Percentiles rank a stretch among this genome's conserved stretches.
phyloP scores from a whole-genome alignment of 92 coral and sea anemone genomes.

The Porites rus region DNA sequence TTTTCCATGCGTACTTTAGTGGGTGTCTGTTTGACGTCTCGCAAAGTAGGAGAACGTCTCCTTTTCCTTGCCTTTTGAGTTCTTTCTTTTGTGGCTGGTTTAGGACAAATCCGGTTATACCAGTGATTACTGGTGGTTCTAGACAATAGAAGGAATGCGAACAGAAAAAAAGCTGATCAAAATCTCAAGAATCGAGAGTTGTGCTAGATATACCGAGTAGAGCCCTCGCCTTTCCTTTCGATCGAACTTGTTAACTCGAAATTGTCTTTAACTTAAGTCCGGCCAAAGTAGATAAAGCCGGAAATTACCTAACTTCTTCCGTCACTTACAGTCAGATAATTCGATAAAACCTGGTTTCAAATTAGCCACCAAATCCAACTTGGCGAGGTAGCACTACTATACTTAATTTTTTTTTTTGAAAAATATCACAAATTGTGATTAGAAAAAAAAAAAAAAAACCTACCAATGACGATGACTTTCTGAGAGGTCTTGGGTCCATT shows the following conservation, averaged over 20 bases:
- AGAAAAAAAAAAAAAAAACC: not conserved
- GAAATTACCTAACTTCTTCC: too few relatives aligned
- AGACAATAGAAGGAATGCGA: not conserved
- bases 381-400: not conserved
- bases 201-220: too few relatives aligned
- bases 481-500: constrained; percentile 17
- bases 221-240: too few relatives aligned
- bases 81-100: not conserved
- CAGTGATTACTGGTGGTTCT: constrained; percentile 26
- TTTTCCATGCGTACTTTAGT: constrained; percentile 28
- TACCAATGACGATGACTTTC: constrained; percentile 31
- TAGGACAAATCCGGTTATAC: constrained; percentile 1
- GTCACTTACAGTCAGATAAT: too few relatives aligned
- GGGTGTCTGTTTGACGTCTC: constrained; percentile 36
- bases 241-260: too few relatives aligned
- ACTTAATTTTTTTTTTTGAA: not conserved
- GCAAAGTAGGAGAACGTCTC: constrained; percentile 14
- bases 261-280: too few relatives aligned
- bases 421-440: not conserved
- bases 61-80: not conserved
- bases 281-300: too few relatives aligned
- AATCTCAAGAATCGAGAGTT: too few relatives aligned
- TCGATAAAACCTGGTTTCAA: too few relatives aligned
- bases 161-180: not conserved
- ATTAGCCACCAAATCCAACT: not conserved